These are phyloP conservation scores for Callithrix jacchus DNA, from an alignment of 2,113 vertebrate species.

Conservation along the genomic window DNA sequence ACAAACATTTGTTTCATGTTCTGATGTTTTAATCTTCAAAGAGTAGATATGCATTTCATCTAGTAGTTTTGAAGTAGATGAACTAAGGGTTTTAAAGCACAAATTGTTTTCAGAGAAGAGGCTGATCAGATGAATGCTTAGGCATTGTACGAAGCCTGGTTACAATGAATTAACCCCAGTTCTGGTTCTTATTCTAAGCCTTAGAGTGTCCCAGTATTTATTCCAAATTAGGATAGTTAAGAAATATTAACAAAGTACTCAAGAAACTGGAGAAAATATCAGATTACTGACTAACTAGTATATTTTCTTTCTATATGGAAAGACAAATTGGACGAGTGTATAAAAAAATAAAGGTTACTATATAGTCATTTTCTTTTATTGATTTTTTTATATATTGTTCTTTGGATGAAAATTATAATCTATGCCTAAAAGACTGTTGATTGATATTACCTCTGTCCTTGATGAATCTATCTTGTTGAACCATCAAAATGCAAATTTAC, in stretches of 20 bases:
- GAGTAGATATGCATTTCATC: background rate
- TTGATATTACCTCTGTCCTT: background rate
- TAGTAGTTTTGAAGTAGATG: background rate
- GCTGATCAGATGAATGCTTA: background rate
- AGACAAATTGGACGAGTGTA: background rate
- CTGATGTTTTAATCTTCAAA: background rate
- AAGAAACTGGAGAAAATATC: background rate
- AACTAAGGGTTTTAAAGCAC: background rate
- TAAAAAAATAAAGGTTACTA: background rate
- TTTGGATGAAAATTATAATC: background rate
- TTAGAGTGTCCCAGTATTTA: background rate
- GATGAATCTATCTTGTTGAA: background rate
- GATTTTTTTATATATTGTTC: background rate
- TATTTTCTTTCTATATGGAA: background rate
- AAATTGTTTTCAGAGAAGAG: background rate
- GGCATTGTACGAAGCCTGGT: background rate
- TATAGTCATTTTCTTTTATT: background rate
- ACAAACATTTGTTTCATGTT: background rate
- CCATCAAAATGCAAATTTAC: background rate
- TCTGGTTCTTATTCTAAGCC: background rate
- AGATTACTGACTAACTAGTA: background rate
- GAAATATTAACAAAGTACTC: background rate
- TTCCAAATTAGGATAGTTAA: background rate
- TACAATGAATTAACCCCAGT: background rate
- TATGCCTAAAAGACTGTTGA: background rate